Conservation (phyloP, 2,888 invertebrate genomes). For the Empis stercorea region DNA sequence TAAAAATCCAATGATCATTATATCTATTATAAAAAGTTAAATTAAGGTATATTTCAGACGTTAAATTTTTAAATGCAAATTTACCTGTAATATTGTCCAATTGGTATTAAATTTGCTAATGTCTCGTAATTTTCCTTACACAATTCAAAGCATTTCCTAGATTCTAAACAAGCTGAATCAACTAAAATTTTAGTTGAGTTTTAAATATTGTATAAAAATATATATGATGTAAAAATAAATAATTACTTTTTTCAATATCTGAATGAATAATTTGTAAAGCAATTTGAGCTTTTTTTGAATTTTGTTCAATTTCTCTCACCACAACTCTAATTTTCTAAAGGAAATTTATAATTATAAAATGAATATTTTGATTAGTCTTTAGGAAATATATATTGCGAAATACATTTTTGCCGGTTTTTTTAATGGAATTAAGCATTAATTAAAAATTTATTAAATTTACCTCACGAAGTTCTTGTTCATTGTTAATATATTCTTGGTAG, state of each 20-base stretch:
- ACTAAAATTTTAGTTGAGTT: constrained; percentile 36
- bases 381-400: no score
- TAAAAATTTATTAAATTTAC: constrained; percentile 35
- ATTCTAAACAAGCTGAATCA: constrained; percentile 46
- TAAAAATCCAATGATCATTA: constrained; percentile 77
- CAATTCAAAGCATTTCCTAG: constrained; percentile 51
- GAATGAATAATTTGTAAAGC: constrained; percentile 73
- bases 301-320: constrained; percentile 58
- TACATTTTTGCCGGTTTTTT: background rate
- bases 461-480: constrained; percentile 70
- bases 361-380: background rate
- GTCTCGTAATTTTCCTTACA: constrained; percentile 50
- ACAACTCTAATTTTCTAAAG: constrained; percentile 28
- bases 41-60: background rate
- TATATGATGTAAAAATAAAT: no score
- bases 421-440: no score
- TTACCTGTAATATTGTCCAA: constrained; percentile 67
- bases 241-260: constrained; percentile 50
- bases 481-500: constrained; percentile 64
- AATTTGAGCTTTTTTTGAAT: constrained; percentile 64
- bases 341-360: background rate
- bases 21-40: constrained; percentile 39
- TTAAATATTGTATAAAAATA: constrained; percentile 16
- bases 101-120: constrained; percentile 53
- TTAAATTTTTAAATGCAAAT: background rate